phyloP scores from a whole-genome alignment of 2,888 invertebrate genomes.

The Pyrrhia umbra region DNA sequence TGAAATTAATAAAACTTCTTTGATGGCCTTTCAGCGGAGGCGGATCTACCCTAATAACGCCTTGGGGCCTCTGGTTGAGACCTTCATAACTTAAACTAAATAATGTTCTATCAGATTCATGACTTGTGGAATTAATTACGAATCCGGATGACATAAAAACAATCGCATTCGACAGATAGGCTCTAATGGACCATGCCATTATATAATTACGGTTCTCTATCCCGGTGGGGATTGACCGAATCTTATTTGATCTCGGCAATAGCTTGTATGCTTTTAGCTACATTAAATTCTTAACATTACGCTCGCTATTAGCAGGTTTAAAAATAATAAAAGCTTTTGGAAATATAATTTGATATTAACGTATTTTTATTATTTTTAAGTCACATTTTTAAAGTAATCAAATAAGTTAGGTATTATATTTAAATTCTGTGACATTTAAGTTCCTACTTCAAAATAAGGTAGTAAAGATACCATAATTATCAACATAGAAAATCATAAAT shows the following conservation, averaged over 20 bases:
- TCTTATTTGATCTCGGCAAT: constrained; percentile 48
- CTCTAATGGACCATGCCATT: constrained; percentile 46
- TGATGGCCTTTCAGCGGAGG: constrained; percentile 62
- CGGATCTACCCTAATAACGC: constrained; percentile 43
- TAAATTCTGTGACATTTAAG: no score
- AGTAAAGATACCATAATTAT: no score
- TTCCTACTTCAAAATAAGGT: no score
- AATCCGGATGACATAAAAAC: constrained; percentile 56
- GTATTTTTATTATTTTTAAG: no score
- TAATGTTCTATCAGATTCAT: constrained; percentile 59
- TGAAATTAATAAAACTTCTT: constrained; percentile 75
- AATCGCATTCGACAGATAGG: constrained; percentile 42
- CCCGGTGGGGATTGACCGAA: constrained; percentile 35
- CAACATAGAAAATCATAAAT: no score
- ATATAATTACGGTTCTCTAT: constrained; percentile 49
- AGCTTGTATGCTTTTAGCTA: constrained; percentile 36
- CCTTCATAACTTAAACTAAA: constrained; percentile 67
- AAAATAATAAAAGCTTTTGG: no score
- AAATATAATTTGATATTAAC: no score
- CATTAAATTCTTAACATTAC: constrained; percentile 26
- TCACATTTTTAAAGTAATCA: no score
- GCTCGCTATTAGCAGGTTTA: no score
- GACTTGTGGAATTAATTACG: constrained; percentile 64
- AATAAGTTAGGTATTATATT: no score
- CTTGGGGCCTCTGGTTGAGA: constrained; percentile 52